Percentiles rank a stretch among this genome's conserved stretches.
phyloP scores from a whole-genome alignment of 2,113 vertebrate species.

The Sturnus vulgaris region DNA sequence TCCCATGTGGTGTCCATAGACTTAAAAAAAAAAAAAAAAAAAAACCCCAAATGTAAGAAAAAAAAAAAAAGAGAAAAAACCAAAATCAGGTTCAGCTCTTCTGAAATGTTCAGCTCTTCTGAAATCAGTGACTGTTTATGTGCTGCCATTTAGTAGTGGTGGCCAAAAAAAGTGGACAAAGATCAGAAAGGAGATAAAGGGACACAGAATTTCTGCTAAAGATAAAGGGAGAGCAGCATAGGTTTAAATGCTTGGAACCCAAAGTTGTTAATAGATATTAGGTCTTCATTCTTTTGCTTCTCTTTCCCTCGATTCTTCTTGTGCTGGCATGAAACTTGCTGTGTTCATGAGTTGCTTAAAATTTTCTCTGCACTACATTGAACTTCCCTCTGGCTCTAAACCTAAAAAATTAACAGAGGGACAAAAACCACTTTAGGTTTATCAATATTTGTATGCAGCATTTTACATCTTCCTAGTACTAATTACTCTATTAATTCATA shows the following conservation, averaged over 20 bases:
- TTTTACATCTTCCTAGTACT: not conserved
- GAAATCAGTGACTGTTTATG: not conserved
- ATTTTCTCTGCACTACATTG: not conserved
- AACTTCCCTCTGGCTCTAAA: not conserved
- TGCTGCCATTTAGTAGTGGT: not conserved
- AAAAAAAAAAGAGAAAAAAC: not conserved
- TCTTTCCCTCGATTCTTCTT: accelerated
- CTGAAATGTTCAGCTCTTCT: not conserved
- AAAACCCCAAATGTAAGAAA: not conserved
- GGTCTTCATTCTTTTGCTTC: not conserved
- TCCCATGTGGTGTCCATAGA: not conserved
- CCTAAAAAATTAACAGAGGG: not conserved
- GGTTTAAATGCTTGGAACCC: not conserved
- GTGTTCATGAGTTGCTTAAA: not conserved
- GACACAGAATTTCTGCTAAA: not conserved
- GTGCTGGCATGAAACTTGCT: not conserved
- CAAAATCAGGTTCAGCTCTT: not conserved
- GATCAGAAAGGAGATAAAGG: not conserved
- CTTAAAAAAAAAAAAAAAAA: not conserved
- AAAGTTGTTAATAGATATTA: not conserved
- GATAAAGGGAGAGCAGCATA: not conserved
- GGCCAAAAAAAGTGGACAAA: not conserved
- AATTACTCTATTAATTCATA: not conserved
- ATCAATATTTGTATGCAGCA: not conserved
- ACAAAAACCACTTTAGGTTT: not conserved